Evolutionary conservation across 1,140 invertebrate genomes (phyloP).

Genomic region (Samia ricini): DNA sequence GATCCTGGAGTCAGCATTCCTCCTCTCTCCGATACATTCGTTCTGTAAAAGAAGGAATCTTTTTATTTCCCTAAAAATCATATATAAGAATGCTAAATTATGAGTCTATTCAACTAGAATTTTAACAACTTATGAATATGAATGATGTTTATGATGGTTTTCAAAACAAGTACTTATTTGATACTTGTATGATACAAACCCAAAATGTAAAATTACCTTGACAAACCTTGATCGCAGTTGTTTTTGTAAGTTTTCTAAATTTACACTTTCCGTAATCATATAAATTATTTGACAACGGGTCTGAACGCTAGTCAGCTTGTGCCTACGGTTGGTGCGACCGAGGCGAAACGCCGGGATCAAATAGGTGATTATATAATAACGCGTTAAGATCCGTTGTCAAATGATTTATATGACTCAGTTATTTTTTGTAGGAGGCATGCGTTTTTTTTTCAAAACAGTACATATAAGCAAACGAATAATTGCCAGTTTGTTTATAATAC

Average conservation of each 20-base stretch:
- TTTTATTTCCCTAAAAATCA: conserved; percentile 2
- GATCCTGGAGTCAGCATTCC: conserved; percentile 67
- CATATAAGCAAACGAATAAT: conserved; percentile 41
- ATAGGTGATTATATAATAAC: no score
- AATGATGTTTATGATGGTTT: not conserved
- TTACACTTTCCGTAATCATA: no score
- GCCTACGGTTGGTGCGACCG: no score
- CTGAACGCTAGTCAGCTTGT: no score
- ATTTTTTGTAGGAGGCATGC: no score
- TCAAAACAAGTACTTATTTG: not conserved
- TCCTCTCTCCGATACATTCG: conserved; percentile 57
- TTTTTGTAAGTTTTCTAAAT: no score
- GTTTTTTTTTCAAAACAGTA: not conserved
- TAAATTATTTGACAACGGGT: no score
- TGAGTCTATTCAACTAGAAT: not conserved
- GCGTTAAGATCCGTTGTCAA: no score
- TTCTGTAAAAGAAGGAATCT: conserved; percentile 41
- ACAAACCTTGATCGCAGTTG: no score
- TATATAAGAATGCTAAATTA: not conserved
- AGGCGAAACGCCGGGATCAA: no score
- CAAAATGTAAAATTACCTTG: not conserved
- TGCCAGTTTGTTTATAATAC: conserved; percentile 56
- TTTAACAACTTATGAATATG: not conserved
- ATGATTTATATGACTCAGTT: no score
- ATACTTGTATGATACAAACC: not conserved